Evolutionary conservation across 1,140 invertebrate species (phyloP), one percentile per base, ranked within the genome.

Genomic region (Leptopilina clavipes): DNA sequence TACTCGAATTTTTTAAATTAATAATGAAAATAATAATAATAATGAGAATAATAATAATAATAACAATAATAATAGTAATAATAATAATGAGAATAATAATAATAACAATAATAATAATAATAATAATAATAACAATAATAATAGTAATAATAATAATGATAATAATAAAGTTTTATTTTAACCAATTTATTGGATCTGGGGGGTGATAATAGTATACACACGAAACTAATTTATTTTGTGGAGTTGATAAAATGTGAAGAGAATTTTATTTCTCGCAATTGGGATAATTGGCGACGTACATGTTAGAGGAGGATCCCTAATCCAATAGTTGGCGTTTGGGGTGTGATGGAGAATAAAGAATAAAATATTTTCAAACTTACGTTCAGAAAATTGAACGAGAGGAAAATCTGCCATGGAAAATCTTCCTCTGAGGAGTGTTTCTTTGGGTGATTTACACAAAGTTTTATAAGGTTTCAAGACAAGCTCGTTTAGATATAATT

Each of bases 381-480:
- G 37, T 0, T 44, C 14, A n/a, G 18, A 45, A 9, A 40, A 22
- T 44, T 72, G 44, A 48, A 25, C 18, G 48, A 72, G 25, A 31
- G 25, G 45, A 43, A 45, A 72, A 44, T 72, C 45, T 40, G 37
- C 14, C 18, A 22, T 31, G 9, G 56, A 65, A 65, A 14, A 65
- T 31, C 56, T 31, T 10, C 56, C 56, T 31, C 56, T 3, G 11
- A 65, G 56, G 56, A 65, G 56, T 22, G 22, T 65, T 65, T 65
- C 22, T 31, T 31, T 6, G 37, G 19, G 22, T 37, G 22, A 65
- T 65, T 65, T 65, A n/a, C 11, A 65, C 22, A 31, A 22, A 65
- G 22, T 31, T 65, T 65, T 31, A 65, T 65, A 31, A 65, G 59
- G 59, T 31, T 65, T 65, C 59, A n/a, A n/a, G 25, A 65, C 59